These are phyloP conservation scores for Leptodactylus fallax DNA, from an alignment of 2,797 vertebrate species.

Conservation along the genomic window DNA sequence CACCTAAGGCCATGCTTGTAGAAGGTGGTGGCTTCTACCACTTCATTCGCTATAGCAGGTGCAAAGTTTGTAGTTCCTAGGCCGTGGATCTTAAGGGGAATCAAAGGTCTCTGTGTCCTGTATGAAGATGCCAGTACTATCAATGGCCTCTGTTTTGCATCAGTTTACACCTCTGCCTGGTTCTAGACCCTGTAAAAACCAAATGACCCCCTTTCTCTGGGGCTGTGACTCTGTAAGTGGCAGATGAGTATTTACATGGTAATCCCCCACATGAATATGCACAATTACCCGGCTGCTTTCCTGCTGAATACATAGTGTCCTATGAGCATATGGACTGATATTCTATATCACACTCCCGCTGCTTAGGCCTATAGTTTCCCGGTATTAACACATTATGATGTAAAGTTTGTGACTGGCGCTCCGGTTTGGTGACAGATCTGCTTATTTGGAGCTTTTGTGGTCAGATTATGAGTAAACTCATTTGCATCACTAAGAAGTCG, in stretches of 20 bases:
- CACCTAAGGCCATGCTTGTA: too few relatives aligned
- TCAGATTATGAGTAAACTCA: conserved; percentile 31
- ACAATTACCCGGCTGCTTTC: not conserved
- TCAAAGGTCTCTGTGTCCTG: too few relatives aligned
- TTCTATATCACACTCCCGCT: not conserved
- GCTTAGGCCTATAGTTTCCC: not conserved
- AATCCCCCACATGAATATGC: conserved; percentile 7
- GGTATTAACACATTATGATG: conserved; percentile 18
- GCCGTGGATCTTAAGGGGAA: too few relatives aligned
- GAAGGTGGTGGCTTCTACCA: too few relatives aligned
- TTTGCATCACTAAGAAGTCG: conserved; percentile 40
- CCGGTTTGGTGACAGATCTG: conserved; percentile 2
- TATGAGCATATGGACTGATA: conserved; percentile 15
- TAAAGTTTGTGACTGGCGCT: conserved; percentile 27
- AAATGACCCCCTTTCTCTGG: not conserved
- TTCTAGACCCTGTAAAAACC: not conserved
- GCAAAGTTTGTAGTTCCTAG: too few relatives aligned
- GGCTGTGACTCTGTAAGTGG: not conserved
- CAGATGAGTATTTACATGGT: not conserved
- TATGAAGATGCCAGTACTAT: too few relatives aligned
- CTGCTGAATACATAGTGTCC: not conserved
- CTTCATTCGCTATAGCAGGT: too few relatives aligned
- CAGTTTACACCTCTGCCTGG: not conserved
- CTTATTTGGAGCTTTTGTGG: conserved; percentile 38
- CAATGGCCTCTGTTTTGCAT: not conserved